Percentiles rank a stretch among this genome's conserved stretches.
Conservation (phyloP, 2,113 vertebrate genomes). For the Caranx melampygus region DNA sequence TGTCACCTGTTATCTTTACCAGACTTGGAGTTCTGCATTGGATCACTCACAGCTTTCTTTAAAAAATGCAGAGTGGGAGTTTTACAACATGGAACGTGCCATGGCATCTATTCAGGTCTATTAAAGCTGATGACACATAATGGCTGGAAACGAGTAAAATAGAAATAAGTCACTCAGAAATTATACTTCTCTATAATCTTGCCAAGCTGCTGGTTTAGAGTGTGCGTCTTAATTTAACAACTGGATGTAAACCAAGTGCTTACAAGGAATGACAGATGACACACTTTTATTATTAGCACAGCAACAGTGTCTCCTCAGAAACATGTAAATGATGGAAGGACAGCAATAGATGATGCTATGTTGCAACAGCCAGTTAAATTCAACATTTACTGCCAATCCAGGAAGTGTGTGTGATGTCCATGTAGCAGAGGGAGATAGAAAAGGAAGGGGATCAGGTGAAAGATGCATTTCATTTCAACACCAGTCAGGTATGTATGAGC, state of each 20-base stretch:
- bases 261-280: slow-evolving; percentile 40
- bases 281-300: slow-evolving; percentile 15
- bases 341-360: too few relatives aligned
- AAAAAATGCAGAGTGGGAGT: slow-evolving; percentile 57
- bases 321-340: too few relatives aligned
- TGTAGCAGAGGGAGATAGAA: slow-evolving; percentile 2
- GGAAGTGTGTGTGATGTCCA: slow-evolving; percentile 2
- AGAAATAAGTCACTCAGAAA: slow-evolving; percentile 39
- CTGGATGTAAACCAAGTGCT: slow-evolving; percentile 32
- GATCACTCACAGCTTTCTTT: slow-evolving; percentile 69
- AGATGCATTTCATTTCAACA: not conserved
- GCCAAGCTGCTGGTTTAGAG: slow-evolving; percentile 33
- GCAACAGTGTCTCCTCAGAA: slow-evolving; percentile 14
- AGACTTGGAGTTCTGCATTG: slow-evolving; percentile 60
- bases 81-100: slow-evolving; percentile 51
- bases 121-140: slow-evolving; percentile 57
- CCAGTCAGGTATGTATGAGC: not conserved
- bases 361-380: slow-evolving; percentile 16
- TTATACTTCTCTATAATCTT: slow-evolving; percentile 6
- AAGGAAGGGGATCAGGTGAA: not conserved
- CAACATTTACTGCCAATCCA: slow-evolving; percentile 13
- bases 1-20: slow-evolving; percentile 80
- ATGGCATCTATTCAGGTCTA: slow-evolving; percentile 52
- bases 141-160: slow-evolving; percentile 49
- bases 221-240: slow-evolving; percentile 12